Percentiles rank a stretch among this genome's conserved stretches.
phyloP scores from a whole-genome alignment of 1,140 invertebrate genomes.

The Sarcophaga peregrina region DNA sequence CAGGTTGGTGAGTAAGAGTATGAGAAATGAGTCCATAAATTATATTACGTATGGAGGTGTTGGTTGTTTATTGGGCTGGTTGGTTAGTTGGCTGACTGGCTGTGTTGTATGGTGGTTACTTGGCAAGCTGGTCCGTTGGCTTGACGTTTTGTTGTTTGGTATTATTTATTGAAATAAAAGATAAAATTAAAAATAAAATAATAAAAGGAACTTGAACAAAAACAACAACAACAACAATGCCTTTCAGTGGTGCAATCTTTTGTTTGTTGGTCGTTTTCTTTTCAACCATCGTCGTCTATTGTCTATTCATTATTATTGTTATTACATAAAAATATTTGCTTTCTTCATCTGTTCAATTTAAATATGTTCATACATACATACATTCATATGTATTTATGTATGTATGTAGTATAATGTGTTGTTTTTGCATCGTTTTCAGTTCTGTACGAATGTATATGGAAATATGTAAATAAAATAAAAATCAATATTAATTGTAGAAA shows the following conservation, averaged over 20 bases:
- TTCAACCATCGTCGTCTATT: not conserved
- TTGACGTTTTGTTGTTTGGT: not conserved
- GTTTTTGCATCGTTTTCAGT: not conserved
- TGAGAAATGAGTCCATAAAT: not conserved
- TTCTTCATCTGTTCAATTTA: too few relatives aligned
- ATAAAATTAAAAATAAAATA: not conserved
- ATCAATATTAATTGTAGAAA: not conserved
- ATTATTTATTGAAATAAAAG: not conserved
- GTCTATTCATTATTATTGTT: not conserved
- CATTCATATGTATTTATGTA: too few relatives aligned
- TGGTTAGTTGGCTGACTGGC: too few relatives aligned
- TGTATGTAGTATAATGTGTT: not conserved
- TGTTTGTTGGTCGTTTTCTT: not conserved
- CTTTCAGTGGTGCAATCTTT: too few relatives aligned
- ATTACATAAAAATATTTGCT: conserved; percentile 19
- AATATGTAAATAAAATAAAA: not conserved
- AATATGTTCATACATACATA: not conserved
- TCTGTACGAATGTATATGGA: not conserved
- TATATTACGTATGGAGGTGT: not conserved
- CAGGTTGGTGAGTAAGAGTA: not conserved
- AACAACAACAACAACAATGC: not conserved
- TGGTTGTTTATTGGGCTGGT: too few relatives aligned
- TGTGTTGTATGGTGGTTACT: not conserved
- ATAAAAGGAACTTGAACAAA: not conserved
- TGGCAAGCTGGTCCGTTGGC: not conserved